These are phyloP conservation scores for Hypothenemus hampei DNA, from an alignment of 1,140 invertebrate genomes.

Conservation along the genomic window DNA sequence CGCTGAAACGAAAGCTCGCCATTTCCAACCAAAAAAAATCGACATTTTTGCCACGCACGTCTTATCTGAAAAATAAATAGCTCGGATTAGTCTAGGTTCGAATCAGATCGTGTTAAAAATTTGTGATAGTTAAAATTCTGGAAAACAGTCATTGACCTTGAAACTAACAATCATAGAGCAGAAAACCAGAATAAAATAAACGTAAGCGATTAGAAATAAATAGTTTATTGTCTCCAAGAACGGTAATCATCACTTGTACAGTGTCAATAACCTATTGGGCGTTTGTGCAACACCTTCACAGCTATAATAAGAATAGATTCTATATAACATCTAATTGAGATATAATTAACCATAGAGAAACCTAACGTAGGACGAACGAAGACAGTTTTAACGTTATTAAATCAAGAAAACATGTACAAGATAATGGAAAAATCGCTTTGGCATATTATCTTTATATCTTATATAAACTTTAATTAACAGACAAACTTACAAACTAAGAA, in stretches of 20 bases:
- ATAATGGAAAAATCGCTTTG: slow-evolving; percentile 36
- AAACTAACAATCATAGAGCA: neutral
- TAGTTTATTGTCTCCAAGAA: slow-evolving; percentile 48
- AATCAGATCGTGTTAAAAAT: neutral
- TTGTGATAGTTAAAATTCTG: neutral
- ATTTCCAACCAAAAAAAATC: slow-evolving; percentile 8
- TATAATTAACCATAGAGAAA: slow-evolving; percentile 17
- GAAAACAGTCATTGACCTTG: too few relatives aligned
- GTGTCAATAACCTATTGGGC: slow-evolving; percentile 34
- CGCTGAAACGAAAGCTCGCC: neutral
- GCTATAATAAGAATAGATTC: slow-evolving; percentile 37
- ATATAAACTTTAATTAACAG: slow-evolving; percentile 29
- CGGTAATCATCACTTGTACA: slow-evolving; percentile 39
- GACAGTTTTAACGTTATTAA: slow-evolving; percentile 8
- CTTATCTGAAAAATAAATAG: slow-evolving; percentile 15
- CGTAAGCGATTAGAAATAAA: slow-evolving; percentile 43
- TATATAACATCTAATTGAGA: slow-evolving; percentile 34
- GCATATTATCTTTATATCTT: slow-evolving; percentile 34
- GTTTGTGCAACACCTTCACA: slow-evolving; percentile 37
- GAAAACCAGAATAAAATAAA: too few relatives aligned
- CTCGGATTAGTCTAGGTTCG: slow-evolving; percentile 11
- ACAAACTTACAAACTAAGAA: slow-evolving; percentile 30
- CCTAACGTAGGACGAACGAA: slow-evolving; percentile 14
- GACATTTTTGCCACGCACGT: slow-evolving; percentile 13
- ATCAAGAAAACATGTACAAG: slow-evolving; percentile 15